phyloP scores from a whole-genome alignment of 2,888 invertebrate genomes.

The Synergus itoensis region DNA sequence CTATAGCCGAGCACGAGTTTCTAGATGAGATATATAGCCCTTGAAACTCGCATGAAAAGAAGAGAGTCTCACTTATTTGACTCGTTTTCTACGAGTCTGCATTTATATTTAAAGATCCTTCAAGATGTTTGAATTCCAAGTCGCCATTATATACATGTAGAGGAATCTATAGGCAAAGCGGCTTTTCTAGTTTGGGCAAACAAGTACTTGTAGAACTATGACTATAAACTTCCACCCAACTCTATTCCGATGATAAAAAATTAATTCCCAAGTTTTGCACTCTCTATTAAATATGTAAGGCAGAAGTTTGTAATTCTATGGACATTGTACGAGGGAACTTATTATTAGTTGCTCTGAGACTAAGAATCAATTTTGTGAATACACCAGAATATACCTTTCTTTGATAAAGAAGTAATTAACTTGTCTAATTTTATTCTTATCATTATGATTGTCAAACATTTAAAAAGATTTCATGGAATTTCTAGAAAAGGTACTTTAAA shows the following conservation, averaged over 20 bases:
- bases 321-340: neutral
- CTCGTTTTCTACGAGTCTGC: conserved; percentile 1
- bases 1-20: conserved; percentile 37
- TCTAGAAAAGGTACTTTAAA: no score
- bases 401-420: no score
- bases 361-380: no score
- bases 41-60: conserved; percentile 28
- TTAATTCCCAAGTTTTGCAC: neutral
- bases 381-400: no score
- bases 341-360: neutral
- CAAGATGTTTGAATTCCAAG: conserved; percentile 33
- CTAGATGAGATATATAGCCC: conserved; percentile 31
- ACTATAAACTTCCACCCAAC: neutral
- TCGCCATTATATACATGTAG: conserved; percentile 5
- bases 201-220: neutral
- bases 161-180: neutral
- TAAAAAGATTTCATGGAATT: no score
- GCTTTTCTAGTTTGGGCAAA: conserved; percentile 8
- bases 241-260: neutral
- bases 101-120: conserved; percentile 21
- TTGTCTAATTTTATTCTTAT: no score
- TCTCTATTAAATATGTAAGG: neutral
- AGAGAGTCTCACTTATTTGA: conserved; percentile 28
- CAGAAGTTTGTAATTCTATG: neutral
- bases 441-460: no score